Evolutionary conservation across 2,113 vertebrate genomes (phyloP).

Genomic region (Shinisaurus crocodilurus): DNA sequence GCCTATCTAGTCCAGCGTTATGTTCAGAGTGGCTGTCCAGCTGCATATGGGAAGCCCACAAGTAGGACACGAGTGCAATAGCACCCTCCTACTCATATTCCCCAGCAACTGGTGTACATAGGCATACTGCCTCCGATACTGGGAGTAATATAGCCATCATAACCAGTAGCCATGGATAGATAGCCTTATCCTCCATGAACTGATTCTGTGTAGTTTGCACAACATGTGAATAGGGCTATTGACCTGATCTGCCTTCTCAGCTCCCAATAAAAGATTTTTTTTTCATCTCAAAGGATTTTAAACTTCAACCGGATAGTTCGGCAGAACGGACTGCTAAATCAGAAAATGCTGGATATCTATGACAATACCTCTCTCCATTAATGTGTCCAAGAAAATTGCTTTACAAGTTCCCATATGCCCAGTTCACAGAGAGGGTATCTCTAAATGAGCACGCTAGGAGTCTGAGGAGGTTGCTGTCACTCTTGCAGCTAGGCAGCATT

Average conservation of each 20-base stretch:
- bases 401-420: not conserved
- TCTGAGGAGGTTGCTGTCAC: not conserved
- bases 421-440: not conserved
- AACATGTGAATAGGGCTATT: not conserved
- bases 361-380: too few species aligned
- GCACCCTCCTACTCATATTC: too few species aligned
- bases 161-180: too few species aligned
- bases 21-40: too few species aligned
- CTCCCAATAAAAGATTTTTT: not conserved
- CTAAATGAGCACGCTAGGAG: not conserved
- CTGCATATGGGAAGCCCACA: too few species aligned
- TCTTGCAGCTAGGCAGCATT: not conserved
- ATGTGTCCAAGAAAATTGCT: not conserved
- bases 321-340: not conserved
- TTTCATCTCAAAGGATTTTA: not conserved
- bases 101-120: too few species aligned
- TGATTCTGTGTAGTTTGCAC: not conserved
- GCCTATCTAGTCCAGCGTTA: too few species aligned
- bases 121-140: too few species aligned
- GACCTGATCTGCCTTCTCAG: not conserved
- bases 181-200: not conserved
- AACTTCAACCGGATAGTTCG: not conserved
- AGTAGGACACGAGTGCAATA: too few species aligned
- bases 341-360: too few species aligned
- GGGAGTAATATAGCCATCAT: too few species aligned